These are phyloP conservation scores for Caenorhabditis sp. DNA, from an alignment of 2,888 invertebrate genomes.

Conservation along the genomic window DNA sequence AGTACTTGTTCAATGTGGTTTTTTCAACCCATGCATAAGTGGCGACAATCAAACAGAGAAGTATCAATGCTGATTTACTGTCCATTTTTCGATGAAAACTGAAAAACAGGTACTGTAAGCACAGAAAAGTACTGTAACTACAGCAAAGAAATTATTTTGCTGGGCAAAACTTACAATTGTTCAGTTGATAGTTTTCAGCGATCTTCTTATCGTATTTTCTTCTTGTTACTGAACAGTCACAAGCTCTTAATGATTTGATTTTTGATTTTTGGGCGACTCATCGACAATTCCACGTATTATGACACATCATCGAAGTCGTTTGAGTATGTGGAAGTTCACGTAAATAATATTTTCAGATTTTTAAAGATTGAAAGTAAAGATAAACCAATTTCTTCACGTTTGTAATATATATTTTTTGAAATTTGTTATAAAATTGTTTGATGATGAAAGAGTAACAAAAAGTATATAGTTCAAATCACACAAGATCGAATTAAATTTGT, in stretches of 20 bases:
- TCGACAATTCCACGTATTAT: neutral
- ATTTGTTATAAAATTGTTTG: too few relatives aligned
- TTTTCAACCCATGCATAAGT: neutral
- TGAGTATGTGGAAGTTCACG: too few relatives aligned
- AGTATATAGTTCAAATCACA: too few relatives aligned
- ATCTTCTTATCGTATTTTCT: neutral
- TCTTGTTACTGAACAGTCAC: neutral
- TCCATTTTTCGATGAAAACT: neutral
- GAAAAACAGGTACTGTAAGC: neutral
- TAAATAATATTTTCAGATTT: too few relatives aligned
- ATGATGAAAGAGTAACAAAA: too few relatives aligned
- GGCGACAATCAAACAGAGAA: neutral
- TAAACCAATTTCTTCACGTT: too few relatives aligned
- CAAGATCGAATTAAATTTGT: too few relatives aligned
- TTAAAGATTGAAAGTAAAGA: too few relatives aligned
- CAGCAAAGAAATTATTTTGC: too few relatives aligned
- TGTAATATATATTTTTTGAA: too few relatives aligned
- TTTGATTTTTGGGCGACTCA: neutral
- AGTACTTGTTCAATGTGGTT: neutral
- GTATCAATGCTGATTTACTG: neutral
- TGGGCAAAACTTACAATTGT: neutral
- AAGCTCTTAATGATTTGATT: neutral
- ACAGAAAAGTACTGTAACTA: neutral
- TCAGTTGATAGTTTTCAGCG: neutral
- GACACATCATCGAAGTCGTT: neutral